Percentiles rank a stretch among this genome's conserved stretches.
These are phyloP conservation scores for Oryzias dopingdopingensis DNA, from an alignment of 2,797 vertebrate species.

Conservation along the genomic window DNA sequence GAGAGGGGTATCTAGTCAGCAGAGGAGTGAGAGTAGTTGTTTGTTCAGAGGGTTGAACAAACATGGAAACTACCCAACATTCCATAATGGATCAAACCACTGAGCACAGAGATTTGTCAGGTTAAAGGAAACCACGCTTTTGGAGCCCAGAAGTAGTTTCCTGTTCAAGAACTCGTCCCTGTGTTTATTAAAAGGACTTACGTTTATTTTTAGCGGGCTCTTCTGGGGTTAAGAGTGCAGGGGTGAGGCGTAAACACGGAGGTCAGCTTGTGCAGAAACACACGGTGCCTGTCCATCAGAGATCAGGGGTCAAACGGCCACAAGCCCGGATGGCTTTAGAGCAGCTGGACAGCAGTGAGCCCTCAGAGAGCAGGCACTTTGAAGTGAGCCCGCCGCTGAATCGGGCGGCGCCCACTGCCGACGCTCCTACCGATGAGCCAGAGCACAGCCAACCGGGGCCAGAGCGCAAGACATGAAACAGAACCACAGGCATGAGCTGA, in stretches of 20 bases:
- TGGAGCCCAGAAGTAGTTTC: too few species aligned
- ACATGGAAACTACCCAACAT: conserved; percentile 13
- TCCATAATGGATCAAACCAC: conserved; percentile 6
- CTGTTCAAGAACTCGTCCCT: conserved; percentile 1
- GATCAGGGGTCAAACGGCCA: conserved; percentile 69
- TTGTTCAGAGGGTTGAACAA: conserved; percentile 9
- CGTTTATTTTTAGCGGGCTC: conserved; percentile 53
- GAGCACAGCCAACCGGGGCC: conserved; percentile 42
- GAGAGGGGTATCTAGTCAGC: conserved; percentile 49
- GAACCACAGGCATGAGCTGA: conserved; percentile 79
- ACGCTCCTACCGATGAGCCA: conserved; percentile 28
- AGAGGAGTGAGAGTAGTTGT: conserved; percentile 21
- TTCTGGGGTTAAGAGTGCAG: conserved; percentile 20
- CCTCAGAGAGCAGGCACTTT: conserved; percentile 60
- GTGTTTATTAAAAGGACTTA: conserved; percentile 10
- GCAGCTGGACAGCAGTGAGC: conserved; percentile 60
- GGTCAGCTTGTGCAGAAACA: conserved; percentile 63
- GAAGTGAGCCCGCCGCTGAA: conserved; percentile 54
- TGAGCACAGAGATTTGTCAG: conserved; percentile 1
- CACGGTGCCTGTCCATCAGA: conserved; percentile 37
- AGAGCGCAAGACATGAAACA: conserved; percentile 74
- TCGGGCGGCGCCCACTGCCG: conserved; percentile 25
- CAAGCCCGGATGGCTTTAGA: conserved; percentile 55
- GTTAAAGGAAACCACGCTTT: too few species aligned
- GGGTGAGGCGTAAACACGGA: conserved; percentile 39